A percentile compares a stretch with the other conserved stretches of the same genome.
Evolutionary conservation across 37 sponge, comb jelly and placozoan species (phyloP).

Genomic region (Oscarella lobularis): DNA sequence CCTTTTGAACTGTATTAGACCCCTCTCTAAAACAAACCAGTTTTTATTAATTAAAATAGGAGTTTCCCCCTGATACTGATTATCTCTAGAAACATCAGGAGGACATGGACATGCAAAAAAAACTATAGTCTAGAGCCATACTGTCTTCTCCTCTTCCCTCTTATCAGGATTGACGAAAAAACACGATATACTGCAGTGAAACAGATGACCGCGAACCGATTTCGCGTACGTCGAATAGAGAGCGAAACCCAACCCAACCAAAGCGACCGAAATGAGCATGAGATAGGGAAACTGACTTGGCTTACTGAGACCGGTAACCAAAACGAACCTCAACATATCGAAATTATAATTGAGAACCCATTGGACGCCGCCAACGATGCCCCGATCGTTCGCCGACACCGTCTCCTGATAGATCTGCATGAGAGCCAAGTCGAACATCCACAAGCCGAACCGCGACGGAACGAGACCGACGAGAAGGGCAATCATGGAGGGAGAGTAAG

Average conservation of each 20-base stretch:
- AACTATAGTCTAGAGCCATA: too few relatives aligned
- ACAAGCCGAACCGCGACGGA: constrained; percentile 73
- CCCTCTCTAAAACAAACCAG: too few relatives aligned
- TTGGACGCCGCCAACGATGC: constrained; percentile 88
- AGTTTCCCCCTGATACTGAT: too few relatives aligned
- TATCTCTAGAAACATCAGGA: too few relatives aligned
- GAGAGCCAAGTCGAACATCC: constrained; percentile 83
- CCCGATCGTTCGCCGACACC: constrained; percentile 68
- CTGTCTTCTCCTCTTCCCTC: too few relatives aligned
- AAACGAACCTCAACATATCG: constrained; percentile 78
- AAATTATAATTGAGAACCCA: constrained; percentile 79
- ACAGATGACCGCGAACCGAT: not conserved
- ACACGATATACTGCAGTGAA: too few relatives aligned
- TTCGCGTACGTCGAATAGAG: constrained; percentile 47
- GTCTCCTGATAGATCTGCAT: constrained; percentile 71
- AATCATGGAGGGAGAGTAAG: too few relatives aligned
- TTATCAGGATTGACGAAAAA: too few relatives aligned
- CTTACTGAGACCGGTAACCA: constrained; percentile 55
- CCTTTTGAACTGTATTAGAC: too few relatives aligned
- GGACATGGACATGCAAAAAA: too few relatives aligned
- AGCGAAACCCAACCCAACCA: constrained; percentile 39
- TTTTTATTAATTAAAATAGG: too few relatives aligned
- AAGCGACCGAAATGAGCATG: constrained; percentile 48
- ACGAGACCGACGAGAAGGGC: not conserved
- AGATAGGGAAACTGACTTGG: constrained; percentile 65